A percentile compares a stretch with the other conserved stretches of the same genome.
phyloP scores from a whole-genome alignment of 2,113 vertebrate species.

The Calonectris borealis region DNA sequence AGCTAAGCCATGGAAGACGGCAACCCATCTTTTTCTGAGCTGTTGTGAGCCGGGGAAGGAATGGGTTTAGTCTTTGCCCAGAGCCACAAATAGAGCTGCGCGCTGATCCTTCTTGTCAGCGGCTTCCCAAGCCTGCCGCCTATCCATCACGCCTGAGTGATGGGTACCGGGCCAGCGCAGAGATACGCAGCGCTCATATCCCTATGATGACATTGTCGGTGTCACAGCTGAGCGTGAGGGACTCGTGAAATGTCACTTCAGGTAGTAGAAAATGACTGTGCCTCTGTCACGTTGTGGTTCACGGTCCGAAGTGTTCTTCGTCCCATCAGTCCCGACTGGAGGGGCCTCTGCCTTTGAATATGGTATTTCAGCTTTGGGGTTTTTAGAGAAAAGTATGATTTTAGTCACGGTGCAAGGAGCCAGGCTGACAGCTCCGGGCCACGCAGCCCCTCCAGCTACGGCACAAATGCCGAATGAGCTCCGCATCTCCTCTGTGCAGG shows the following conservation, averaged over 20 bases:
- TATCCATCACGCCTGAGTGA: constrained; percentile 40
- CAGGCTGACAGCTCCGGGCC: neutral
- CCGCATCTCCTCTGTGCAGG: accelerated
- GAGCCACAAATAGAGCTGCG: neutral
- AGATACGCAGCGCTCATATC: neutral
- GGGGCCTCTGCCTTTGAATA: neutral
- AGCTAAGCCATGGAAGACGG: accelerated
- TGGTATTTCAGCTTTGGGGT: neutral
- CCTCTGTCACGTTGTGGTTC: neutral
- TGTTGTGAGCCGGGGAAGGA: neutral
- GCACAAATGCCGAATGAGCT: neutral
- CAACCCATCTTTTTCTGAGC: neutral
- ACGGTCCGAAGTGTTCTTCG: neutral
- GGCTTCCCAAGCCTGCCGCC: neutral
- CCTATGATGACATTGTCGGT: constrained; percentile 34
- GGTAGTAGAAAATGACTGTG: constrained; percentile 19
- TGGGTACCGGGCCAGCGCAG: neutral
- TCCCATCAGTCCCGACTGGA: neutral
- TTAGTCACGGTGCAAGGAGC: neutral
- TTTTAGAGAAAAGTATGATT: neutral
- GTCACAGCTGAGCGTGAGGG: constrained; percentile 25
- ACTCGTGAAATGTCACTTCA: neutral
- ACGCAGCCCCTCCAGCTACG: accelerated
- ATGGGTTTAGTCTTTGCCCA: neutral
- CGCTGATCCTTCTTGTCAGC: neutral